Percentiles rank a stretch among this genome's conserved stretches.
Evolutionary conservation across 2,888 invertebrate species (phyloP).

Genomic region (Cyclophora punctaria): DNA sequence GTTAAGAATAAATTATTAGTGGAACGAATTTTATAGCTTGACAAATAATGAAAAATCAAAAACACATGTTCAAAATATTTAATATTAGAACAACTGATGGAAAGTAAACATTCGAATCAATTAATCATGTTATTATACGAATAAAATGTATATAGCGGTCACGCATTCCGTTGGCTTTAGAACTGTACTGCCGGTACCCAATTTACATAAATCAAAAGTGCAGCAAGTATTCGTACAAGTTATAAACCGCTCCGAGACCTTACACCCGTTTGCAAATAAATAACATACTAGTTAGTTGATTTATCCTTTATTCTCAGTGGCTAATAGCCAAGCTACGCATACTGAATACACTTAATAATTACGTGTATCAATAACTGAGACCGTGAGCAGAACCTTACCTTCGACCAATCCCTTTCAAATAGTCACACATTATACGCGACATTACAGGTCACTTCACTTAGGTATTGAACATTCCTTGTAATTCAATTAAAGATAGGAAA

Average conservation of each 20-base stretch:
- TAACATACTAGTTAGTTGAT: slow-evolving; percentile 18
- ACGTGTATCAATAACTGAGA: background rate
- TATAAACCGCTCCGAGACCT: slow-evolving; percentile 29
- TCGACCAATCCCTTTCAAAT: slow-evolving; percentile 1
- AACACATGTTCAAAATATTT: no score
- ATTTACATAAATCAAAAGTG: slow-evolving; percentile 54
- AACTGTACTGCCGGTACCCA: slow-evolving; percentile 35
- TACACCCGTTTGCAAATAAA: slow-evolving; percentile 36
- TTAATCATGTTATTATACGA: background rate
- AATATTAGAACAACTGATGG: no score
- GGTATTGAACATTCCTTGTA: no score
- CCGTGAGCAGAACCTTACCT: slow-evolving; percentile 2
- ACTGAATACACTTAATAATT: slow-evolving; percentile 2
- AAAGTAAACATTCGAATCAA: no score
- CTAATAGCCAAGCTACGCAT: no score
- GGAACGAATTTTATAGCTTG: no score
- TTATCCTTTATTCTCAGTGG: no score
- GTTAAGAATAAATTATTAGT: no score
- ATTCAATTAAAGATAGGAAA: background rate
- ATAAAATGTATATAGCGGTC: slow-evolving; percentile 18
- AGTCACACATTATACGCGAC: no score
- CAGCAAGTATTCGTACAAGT: slow-evolving; percentile 17
- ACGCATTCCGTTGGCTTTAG: slow-evolving; percentile 29
- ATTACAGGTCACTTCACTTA: no score
- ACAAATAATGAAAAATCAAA: no score